Conservation (phyloP, 2,888 invertebrate genomes). For the Dasypogon diadema region DNA sequence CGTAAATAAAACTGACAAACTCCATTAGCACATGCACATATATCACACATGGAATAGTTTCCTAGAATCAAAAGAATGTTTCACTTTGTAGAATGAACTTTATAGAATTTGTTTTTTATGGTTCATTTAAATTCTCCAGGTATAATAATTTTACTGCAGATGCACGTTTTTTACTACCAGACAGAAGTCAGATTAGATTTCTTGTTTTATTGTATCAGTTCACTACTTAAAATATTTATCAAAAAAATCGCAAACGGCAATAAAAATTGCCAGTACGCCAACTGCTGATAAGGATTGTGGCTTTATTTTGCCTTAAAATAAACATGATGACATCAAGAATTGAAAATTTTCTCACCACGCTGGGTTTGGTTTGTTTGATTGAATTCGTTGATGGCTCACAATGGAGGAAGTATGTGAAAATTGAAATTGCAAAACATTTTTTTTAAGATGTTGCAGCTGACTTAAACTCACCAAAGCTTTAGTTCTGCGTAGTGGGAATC, state of each 20-base stretch:
- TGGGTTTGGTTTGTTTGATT: constrained; percentile 1
- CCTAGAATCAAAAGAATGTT: too few species aligned
- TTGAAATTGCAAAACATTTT: not conserved
- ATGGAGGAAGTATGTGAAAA: not conserved
- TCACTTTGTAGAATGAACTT: too few species aligned
- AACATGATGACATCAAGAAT: constrained; percentile 22
- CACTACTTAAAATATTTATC: too few species aligned
- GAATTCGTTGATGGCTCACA: constrained; percentile 18
- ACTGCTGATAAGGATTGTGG: constrained; percentile 10
- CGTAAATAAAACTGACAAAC: too few species aligned
- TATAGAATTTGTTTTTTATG: too few species aligned
- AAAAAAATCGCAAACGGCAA: constrained; percentile 1
- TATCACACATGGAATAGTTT: too few species aligned
- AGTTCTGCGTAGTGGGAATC: not conserved
- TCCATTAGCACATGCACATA: too few species aligned
- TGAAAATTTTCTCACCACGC: constrained; percentile 4
- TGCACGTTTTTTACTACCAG: too few species aligned
- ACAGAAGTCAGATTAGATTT: too few species aligned
- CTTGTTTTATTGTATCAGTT: too few species aligned
- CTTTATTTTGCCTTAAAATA: constrained; percentile 17
- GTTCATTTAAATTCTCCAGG: too few species aligned
- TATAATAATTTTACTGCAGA: too few species aligned
- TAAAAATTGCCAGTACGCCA: not conserved
- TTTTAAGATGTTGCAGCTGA: constrained; percentile 2
- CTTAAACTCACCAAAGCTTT: not conserved